Base-by-base conservation (phyloP, 2,888 invertebrate species). In the Teleogryllus oceanicus region DNA sequence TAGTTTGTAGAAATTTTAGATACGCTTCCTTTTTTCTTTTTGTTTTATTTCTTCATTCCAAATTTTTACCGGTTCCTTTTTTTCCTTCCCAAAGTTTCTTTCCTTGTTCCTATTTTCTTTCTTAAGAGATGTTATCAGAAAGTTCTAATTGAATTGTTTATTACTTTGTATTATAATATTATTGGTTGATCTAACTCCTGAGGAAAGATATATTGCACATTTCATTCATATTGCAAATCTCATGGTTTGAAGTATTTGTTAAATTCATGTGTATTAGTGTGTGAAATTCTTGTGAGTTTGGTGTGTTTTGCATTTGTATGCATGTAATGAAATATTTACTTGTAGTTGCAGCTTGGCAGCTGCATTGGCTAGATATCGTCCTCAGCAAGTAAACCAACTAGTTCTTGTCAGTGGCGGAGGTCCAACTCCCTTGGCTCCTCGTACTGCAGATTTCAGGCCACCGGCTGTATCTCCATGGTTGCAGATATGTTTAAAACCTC, bases 341-440 rank as follows among this genome's bases (percentile, higher is more conserved):
- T 37, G 80, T 85, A 92, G 92, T 78, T 91, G 91, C 85, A 91
- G 92, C 83, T 89, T 92, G 84, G 91, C 91, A 11, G 89, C 91
- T 21, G 90, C 91, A 11, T 84, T 92, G 82, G 91, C 91, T 51
- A 87, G 89, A 81, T 89, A 90, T 82, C 88, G 91, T 83, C 87
- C 89, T 24, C 86, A 88, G 81, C 88, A 89, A 84, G 89, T 92
- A 62, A 87, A 89, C n/a, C 90, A 91, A 84, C 85, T 93, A 80
- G 89, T 92, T 78, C 85, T 92, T 83, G 90, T 92, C 82, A 91
- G 91, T 85, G 92, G 92, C 37, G 92, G 92, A 20, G 92, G 92
- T 8, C 93, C 93, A 10, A 91, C 91, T 3, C 91, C 92, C 21
- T 87, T 93, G 80, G 90, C 91, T 49, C 90, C 91, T 76, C 89